These are phyloP conservation scores for Pseudeuparius sepicola DNA, from an alignment of 2,888 invertebrate genomes.

Conservation along the genomic window DNA sequence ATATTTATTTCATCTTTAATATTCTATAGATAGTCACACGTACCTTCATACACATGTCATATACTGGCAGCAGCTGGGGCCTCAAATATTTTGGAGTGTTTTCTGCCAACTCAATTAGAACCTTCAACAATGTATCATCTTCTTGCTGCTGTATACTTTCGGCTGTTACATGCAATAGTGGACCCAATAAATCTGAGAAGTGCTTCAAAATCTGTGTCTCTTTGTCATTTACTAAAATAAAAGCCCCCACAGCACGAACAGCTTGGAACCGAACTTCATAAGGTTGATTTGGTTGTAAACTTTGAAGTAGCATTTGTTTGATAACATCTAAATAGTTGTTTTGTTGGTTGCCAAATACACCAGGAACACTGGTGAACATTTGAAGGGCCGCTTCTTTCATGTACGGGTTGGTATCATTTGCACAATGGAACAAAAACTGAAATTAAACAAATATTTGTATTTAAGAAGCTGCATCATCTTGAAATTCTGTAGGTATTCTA, in stretches of 20 bases:
- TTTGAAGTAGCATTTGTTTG: conserved; percentile 87
- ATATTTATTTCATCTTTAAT: too few relatives aligned
- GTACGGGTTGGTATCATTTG: conserved; percentile 69
- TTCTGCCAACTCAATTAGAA: conserved; percentile 90
- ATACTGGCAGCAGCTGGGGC: conserved; percentile 74
- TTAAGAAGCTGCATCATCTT: too few relatives aligned
- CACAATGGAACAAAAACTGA: conserved; percentile 86
- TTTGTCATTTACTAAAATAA: conserved; percentile 87
- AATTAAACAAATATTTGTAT: conserved; percentile 15
- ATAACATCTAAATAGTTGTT: conserved; percentile 84
- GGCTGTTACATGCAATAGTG: conserved; percentile 64
- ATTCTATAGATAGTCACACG: too few relatives aligned
- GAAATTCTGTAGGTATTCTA: too few relatives aligned
- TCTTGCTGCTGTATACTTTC: conserved; percentile 75
- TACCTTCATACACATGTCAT: conserved; percentile 75
- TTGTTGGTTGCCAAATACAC: conserved; percentile 94
- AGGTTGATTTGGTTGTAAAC: conserved; percentile 55
- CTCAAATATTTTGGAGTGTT: conserved; percentile 86
- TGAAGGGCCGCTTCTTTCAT: conserved; percentile 89
- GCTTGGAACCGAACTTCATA: conserved; percentile 72
- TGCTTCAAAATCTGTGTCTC: conserved; percentile 83
- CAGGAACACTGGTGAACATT: conserved; percentile 92
- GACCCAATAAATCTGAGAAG: conserved; percentile 75
- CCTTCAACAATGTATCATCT: conserved; percentile 85
- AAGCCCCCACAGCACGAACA: conserved; percentile 74